Conservation (phyloP, 2,888 invertebrate genomes). For the Eristalis intricaria region DNA sequence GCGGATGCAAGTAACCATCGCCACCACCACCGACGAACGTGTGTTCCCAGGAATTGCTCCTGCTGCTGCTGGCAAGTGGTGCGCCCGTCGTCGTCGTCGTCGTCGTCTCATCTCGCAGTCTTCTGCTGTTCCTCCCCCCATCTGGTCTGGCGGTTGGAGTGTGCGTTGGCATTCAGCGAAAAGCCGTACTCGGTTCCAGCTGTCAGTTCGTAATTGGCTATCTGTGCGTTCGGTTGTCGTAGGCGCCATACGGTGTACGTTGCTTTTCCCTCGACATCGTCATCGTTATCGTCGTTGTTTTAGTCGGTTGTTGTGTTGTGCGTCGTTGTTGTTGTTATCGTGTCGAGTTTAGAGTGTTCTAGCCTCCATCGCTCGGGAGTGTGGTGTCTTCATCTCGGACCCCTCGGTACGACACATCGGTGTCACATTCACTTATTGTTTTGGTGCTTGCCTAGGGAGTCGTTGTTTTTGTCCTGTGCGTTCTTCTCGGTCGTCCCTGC, state of each 20-base stretch:
- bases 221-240: slow-evolving; percentile 58
- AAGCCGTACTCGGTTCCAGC: slow-evolving; percentile 48
- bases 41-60: slow-evolving; percentile 48
- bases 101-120: slow-evolving; percentile 9
- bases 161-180: slow-evolving; percentile 57
- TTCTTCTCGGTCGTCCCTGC: neutral
- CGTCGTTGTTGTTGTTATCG: neutral
- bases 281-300: neutral
- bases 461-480: neutral
- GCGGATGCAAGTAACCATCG: slow-evolving; percentile 52
- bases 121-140: slow-evolving; percentile 29
- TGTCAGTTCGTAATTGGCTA: slow-evolving; percentile 70
- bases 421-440: slow-evolving; percentile 30
- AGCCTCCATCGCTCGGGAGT: neutral
- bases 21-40: slow-evolving; percentile 31
- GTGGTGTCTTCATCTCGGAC: neutral
- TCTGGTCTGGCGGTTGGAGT: slow-evolving; percentile 8
- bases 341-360: neutral
- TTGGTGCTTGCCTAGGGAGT: neutral
- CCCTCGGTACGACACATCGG: slow-evolving; percentile 24
- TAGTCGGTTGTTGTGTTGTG: slow-evolving; percentile 1
- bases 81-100: slow-evolving; percentile 34
- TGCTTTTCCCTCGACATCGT: neutral
- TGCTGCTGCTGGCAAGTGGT: slow-evolving; percentile 31
- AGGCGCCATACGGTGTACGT: neutral